Percentiles rank a stretch among this genome's conserved stretches.
Conservation (phyloP, 2,113 vertebrate genomes). For the Chloroceryle aenea region DNA sequence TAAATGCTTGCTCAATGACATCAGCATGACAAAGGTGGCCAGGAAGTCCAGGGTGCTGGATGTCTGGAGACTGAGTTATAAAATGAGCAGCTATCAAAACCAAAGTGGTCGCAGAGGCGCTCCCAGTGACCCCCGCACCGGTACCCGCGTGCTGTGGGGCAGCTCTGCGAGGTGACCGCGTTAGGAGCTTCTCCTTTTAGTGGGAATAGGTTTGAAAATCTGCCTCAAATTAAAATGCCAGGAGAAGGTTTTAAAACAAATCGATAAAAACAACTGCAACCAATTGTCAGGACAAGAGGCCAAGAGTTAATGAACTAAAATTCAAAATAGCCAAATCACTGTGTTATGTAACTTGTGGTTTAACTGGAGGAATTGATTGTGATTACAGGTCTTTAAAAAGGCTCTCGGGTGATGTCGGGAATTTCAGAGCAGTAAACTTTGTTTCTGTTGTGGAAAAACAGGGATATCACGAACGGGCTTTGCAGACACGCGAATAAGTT, state of each 20-base stretch:
- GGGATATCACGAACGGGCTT: not conserved
- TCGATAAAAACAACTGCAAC: not conserved
- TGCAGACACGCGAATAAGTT: not conserved
- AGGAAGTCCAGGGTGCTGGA: too few species aligned
- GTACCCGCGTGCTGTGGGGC: not conserved
- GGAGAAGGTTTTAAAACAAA: slow-evolving; percentile 4
- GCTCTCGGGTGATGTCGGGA: not conserved
- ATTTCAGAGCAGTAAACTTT: not conserved
- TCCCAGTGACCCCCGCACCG: not conserved
- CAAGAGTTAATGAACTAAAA: not conserved
- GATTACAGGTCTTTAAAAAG: not conserved
- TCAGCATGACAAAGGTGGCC: not conserved
- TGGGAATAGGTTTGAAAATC: not conserved
- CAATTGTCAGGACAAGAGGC: not conserved
- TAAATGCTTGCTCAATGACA: too few species aligned
- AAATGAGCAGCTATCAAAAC: not conserved
- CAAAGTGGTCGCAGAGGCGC: not conserved
- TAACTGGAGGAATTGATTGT: not conserved
- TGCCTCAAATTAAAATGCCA: not conserved
- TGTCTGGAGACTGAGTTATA: not conserved
- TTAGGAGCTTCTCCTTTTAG: not conserved
- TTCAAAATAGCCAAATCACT: not conserved
- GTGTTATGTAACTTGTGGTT: not conserved
- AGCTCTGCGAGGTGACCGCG: not conserved
- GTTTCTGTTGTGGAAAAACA: not conserved